phyloP scores from a whole-genome alignment of 2,888 invertebrate genomes.

The Ceramica pisi region DNA sequence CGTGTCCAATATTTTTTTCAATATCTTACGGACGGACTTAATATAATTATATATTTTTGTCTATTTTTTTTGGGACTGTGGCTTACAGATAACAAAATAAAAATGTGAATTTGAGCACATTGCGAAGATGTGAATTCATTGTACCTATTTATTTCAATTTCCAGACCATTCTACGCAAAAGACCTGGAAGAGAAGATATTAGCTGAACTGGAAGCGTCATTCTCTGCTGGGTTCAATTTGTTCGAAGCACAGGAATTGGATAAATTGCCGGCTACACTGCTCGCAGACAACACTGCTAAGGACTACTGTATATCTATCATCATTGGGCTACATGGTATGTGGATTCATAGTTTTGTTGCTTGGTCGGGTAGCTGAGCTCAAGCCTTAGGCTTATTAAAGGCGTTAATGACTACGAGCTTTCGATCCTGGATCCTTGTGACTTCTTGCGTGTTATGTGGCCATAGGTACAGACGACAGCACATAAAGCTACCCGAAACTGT shows the following conservation, averaged over 20 bases:
- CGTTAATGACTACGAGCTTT: too few relatives aligned
- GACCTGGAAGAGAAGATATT: constrained; percentile 72
- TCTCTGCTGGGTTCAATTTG: constrained; percentile 72
- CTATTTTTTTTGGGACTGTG: too few relatives aligned
- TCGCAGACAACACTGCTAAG: constrained; percentile 71
- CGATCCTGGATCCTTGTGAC: too few relatives aligned
- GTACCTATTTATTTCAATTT: not conserved
- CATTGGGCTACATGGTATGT: constrained; percentile 77
- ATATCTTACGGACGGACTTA: too few relatives aligned
- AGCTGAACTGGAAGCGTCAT: constrained; percentile 80
- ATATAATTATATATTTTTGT: too few relatives aligned
- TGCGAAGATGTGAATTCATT: not conserved
- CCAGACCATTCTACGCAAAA: constrained; percentile 72
- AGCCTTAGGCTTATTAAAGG: too few relatives aligned
- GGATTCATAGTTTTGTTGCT: not conserved
- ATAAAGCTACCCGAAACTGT: too few relatives aligned
- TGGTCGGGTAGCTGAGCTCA: not conserved
- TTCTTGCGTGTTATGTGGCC: too few relatives aligned
- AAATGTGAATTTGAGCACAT: too few relatives aligned
- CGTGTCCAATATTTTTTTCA: too few relatives aligned
- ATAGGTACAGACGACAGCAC: too few relatives aligned
- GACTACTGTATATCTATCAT: constrained; percentile 77
- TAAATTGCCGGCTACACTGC: constrained; percentile 75
- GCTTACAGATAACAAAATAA: too few relatives aligned
- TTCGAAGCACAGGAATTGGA: constrained; percentile 69